These are phyloP conservation scores for Gymnobelideus leadbeateri DNA, from an alignment of 2,113 vertebrate species.

Conservation along the genomic window DNA sequence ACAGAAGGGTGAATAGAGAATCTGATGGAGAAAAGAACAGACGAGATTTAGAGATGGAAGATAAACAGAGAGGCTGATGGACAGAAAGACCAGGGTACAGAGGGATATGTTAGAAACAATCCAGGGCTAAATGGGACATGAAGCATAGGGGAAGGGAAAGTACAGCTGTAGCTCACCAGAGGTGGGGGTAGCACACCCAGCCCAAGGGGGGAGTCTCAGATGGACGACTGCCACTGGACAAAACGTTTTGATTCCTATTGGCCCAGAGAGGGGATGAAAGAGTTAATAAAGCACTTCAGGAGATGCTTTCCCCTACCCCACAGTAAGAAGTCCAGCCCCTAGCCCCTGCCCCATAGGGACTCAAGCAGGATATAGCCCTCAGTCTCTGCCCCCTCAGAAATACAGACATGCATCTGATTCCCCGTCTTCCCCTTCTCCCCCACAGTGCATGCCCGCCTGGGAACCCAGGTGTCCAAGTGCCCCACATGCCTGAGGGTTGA, in stretches of 20 bases:
- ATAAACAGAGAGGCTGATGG: background rate
- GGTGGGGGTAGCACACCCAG: constrained; percentile 20
- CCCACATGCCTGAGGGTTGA: constrained; percentile 96
- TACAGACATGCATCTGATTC: background rate
- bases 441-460: background rate
- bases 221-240: constrained; percentile 97
- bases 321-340: background rate
- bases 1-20: background rate
- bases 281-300: background rate
- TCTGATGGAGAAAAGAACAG: no score
- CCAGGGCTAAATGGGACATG: background rate
- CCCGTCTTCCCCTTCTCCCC: background rate
- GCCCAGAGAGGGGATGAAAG: constrained; percentile 33
- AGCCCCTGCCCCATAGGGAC: background rate
- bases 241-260: constrained; percentile 96
- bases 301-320: background rate
- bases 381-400: background rate
- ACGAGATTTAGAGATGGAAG: background rate
- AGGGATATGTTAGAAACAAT: background rate
- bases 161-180: constrained; percentile 37
- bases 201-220: constrained; percentile 87
- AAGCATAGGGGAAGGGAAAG: no score
- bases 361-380: background rate
- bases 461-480: background rate
- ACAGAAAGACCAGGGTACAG: no score